These are phyloP conservation scores for Haliaeetus leucogaster DNA, from an alignment of 2,113 vertebrate species.

Conservation along the genomic window DNA sequence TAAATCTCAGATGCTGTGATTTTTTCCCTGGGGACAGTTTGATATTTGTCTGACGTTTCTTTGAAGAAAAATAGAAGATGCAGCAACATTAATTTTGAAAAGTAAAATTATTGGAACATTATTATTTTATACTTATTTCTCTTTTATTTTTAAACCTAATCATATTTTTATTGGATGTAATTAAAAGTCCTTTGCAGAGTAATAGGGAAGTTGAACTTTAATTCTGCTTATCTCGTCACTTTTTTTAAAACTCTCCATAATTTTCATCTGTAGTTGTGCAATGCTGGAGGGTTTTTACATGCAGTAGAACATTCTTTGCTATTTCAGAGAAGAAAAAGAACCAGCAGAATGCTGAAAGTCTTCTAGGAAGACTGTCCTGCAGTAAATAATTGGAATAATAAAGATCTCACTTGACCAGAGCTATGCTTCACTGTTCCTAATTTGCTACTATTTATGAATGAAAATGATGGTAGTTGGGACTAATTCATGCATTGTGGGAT, in stretches of 20 bases:
- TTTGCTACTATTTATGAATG: not conserved
- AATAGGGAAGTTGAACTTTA: slow-evolving; percentile 65
- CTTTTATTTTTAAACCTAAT: slow-evolving; percentile 68
- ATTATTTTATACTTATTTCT: slow-evolving; percentile 74
- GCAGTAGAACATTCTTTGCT: not conserved
- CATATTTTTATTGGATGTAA: slow-evolving; percentile 67
- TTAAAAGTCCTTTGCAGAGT: slow-evolving; percentile 65
- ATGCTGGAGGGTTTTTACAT: not conserved
- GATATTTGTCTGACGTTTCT: slow-evolving; percentile 72
- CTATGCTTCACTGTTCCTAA: not conserved
- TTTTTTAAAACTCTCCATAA: slow-evolving; percentile 57
- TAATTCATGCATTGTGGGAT: not conserved
- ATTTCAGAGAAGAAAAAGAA: not conserved
- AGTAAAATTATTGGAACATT: slow-evolving; percentile 71
- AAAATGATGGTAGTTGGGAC: not conserved
- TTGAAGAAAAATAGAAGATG: slow-evolving; percentile 67
- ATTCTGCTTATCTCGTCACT: slow-evolving; percentile 55
- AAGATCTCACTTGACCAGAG: not conserved
- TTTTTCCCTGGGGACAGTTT: slow-evolving; percentile 67
- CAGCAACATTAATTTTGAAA: slow-evolving; percentile 67
- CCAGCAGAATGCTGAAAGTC: not conserved
- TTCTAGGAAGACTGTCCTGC: not conserved
- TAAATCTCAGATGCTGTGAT: slow-evolving; percentile 64
- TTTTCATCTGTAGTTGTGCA: slow-evolving; percentile 13
- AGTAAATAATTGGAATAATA: not conserved